phyloP scores from a whole-genome alignment of 37 sponge, comb jelly and placozoan species.

The Beroe forskalii region DNA sequence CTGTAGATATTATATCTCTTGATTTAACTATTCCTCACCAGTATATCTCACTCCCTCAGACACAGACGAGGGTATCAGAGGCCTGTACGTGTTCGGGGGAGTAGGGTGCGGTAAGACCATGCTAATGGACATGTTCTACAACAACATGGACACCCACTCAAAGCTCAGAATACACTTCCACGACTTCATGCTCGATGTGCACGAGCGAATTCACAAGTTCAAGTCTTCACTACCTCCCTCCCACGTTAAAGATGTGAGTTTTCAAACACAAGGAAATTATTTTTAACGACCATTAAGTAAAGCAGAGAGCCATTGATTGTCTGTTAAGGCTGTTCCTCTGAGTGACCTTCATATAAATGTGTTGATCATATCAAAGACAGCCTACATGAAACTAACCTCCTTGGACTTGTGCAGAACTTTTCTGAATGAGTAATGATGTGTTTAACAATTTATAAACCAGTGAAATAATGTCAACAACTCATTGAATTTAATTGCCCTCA shows the following conservation, averaged over 20 bases:
- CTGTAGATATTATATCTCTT: not conserved
- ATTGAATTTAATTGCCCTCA: too few species aligned
- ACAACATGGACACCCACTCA: conserved; percentile 45
- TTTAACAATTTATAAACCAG: not conserved
- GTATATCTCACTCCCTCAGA: too few species aligned
- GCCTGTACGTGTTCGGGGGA: conserved; percentile 87
- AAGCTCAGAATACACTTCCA: conserved; percentile 88
- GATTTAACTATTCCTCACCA: too few species aligned
- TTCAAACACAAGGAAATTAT: not conserved
- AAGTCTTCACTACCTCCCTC: conserved; percentile 68
- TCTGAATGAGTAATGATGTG: not conserved
- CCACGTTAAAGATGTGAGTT: not conserved
- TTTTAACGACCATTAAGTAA: too few species aligned
- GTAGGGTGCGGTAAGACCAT: conserved; percentile 97
- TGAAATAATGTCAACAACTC: too few species aligned
- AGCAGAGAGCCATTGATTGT: not conserved
- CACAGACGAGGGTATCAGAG: conserved; percentile 69
- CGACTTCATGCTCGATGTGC: conserved; percentile 91
- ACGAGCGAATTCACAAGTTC: conserved; percentile 79
- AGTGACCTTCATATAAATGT: not conserved
- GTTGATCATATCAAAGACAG: not conserved
- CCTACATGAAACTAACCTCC: not conserved
- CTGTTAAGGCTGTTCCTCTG: not conserved
- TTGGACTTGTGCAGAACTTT: not conserved
- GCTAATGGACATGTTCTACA: conserved; percentile 96